Evolutionary conservation across 2,888 invertebrate species (phyloP).

Genomic region (Plebejus argus): DNA sequence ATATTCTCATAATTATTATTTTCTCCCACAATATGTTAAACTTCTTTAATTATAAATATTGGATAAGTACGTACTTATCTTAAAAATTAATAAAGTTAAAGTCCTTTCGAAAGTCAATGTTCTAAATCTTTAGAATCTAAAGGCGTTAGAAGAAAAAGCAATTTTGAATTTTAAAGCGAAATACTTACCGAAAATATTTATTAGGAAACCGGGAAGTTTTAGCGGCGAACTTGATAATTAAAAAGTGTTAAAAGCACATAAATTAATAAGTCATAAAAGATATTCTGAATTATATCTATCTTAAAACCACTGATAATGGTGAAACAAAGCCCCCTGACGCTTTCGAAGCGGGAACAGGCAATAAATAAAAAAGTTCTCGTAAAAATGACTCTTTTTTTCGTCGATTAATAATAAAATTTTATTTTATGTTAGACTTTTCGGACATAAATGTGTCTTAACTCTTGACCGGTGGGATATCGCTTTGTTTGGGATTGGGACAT

Average conservation of each 20-base stretch:
- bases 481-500: background rate
- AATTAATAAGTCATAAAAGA: constrained; percentile 68
- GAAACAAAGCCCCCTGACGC: constrained; percentile 49
- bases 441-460: background rate
- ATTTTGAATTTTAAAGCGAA: constrained; percentile 2
- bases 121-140: background rate
- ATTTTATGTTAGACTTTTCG: background rate
- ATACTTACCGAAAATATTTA: constrained; percentile 12
- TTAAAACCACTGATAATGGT: constrained; percentile 52
- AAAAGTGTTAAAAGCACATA: constrained; percentile 58
- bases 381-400: constrained; percentile 31
- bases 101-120: background rate
- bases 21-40: no score
- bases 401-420: constrained; percentile 26
- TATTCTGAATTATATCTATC: constrained; percentile 67
- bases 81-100: background rate
- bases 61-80: no score
- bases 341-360: constrained; percentile 48
- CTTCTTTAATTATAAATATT: background rate
- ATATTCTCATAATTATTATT: no score
- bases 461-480: background rate
- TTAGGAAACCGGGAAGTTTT: constrained; percentile 22
- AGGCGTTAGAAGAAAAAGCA: background rate
- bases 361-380: constrained; percentile 44
- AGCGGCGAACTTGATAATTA: constrained; percentile 60